Base-by-base conservation (phyloP, 2,888 invertebrate species). In the Aleiodes testaceus region DNA sequence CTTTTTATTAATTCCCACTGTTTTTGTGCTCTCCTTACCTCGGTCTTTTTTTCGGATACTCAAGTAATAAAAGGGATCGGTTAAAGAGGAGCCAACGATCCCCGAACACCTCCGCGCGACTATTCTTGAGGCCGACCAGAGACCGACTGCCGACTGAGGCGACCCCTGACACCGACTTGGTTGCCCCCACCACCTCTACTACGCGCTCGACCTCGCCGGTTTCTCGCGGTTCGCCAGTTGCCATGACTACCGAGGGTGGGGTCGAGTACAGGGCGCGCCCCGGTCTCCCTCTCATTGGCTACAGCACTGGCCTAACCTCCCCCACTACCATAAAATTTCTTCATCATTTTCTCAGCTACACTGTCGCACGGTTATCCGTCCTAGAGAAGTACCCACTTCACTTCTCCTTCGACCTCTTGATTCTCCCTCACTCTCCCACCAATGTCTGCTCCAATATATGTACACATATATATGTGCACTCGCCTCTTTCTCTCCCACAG, bases 161-260 rank as follows among this genome's bases (percentile, higher is more conserved):
- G 87, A 87, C 87, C 87, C 86, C 87, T 87, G 87, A 87, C 86
- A 87, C 84, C 85, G 85, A 84, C 85, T 84, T 82, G 80, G 75
- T 76, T 79, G 82, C 72, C 73, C 84, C 83, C 82, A 78, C 79
- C 69, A 72, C 75, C 64, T n/a, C 53, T 52, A 52, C 72, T 18
- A 53, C 61, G 52, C 47, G 26, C 53, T 53, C 72, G 72, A 79
- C 80, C 82, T 82, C 82, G 81, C 82, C 81, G 82, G 72, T 81
- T 82, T 83, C 83, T 83, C 83, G 82, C 82, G 82, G 81, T 82
- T 79, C 80, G 79, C 81, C 78, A 75, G 86, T 87, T 84, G 78
- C 85, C 85, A 86, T 87, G 84, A 77, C 81, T 81, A 87, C 87
- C 79, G 85, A 85, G 84, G 87, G 87, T 84, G 83, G 87, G 85